Evolutionary conservation across 2,888 invertebrate species (phyloP).

Genomic region (Cordilura impudica): DNA sequence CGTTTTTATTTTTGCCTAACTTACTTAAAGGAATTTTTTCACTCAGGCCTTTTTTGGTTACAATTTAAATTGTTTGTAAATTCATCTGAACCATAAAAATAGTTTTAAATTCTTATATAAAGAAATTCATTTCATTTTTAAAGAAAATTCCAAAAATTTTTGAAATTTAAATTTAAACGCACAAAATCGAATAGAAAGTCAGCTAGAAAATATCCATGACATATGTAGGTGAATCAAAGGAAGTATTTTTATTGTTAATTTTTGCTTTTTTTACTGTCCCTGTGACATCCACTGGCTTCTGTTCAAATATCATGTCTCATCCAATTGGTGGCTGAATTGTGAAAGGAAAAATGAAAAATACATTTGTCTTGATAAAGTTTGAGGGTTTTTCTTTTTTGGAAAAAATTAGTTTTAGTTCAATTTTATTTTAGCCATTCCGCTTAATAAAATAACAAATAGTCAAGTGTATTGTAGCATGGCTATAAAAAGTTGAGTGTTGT

Average conservation of each 20-base stretch:
- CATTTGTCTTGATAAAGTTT: too few species aligned
- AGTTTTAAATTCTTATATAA: background rate
- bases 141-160: background rate
- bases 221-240: too few species aligned
- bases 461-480: background rate
- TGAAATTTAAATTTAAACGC: background rate
- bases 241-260: too few species aligned
- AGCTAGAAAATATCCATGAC: too few species aligned
- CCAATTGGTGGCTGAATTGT: too few species aligned
- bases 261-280: too few species aligned
- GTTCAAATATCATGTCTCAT: too few species aligned
- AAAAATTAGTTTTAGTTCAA: background rate
- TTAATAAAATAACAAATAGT: slow-evolving; percentile 11
- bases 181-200: too few species aligned
- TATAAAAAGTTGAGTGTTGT: background rate
- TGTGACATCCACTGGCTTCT: too few species aligned
- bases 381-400: too few species aligned
- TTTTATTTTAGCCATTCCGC: background rate
- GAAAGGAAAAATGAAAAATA: too few species aligned
- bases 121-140: background rate
- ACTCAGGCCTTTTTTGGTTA: background rate
- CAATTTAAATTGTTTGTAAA: background rate
- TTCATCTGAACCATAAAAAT: too few species aligned
- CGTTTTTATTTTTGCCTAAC: background rate
- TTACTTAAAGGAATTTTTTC: background rate